Percentiles rank a stretch among this genome's conserved stretches.
phyloP scores from a whole-genome alignment of 2,113 vertebrate species.

The Chloropsis hardwickii region DNA sequence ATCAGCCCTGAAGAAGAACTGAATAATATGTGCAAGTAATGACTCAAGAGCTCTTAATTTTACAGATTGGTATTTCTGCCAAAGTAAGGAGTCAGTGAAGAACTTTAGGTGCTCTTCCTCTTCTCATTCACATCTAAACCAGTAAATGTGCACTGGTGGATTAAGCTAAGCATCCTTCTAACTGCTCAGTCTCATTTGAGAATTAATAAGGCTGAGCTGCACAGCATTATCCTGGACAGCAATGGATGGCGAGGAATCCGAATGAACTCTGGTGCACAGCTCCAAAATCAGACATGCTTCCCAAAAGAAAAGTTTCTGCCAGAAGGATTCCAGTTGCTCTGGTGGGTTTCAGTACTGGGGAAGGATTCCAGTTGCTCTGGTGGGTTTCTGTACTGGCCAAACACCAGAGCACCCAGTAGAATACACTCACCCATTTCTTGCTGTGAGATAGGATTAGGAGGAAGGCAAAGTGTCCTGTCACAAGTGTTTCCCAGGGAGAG shows the following conservation, averaged over 20 bases:
- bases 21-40: neutral
- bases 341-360: neutral
- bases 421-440: neutral
- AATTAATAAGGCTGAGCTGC: neutral
- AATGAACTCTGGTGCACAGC: neutral
- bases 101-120: neutral
- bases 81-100: neutral
- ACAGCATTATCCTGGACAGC: neutral
- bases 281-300: neutral
- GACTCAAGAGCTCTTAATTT: neutral
- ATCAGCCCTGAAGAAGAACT: neutral
- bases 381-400: neutral
- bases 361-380: too few species aligned
- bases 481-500: neutral
- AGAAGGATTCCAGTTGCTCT: neutral
- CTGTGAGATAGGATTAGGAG: neutral
- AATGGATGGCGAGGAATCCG: neutral
- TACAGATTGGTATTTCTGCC: neutral
- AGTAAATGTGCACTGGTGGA: neutral
- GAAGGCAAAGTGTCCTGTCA: neutral
- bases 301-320: neutral
- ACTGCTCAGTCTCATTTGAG: neutral
- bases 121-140: neutral
- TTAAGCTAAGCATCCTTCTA: neutral
- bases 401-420: neutral